A percentile compares a stretch with the other conserved stretches of the same genome.
phyloP scores from a whole-genome alignment of 1,140 invertebrate genomes.

The Coptotermes formosanus region DNA sequence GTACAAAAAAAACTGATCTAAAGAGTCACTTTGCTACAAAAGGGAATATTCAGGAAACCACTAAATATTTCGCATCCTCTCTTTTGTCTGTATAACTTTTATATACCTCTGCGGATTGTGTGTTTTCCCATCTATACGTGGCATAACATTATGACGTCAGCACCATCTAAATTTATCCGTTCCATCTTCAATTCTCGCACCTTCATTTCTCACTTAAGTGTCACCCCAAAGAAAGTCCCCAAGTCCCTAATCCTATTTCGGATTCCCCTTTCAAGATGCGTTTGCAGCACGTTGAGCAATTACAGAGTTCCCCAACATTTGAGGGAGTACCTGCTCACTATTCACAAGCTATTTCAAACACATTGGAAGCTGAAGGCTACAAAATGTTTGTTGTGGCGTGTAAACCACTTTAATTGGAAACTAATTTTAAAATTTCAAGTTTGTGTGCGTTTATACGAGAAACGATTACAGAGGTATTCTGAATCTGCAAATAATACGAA shows the following conservation, averaged over 20 bases:
- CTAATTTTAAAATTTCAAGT: no score
- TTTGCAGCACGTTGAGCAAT: not conserved
- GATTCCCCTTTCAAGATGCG: not conserved
- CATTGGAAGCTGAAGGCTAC: not conserved
- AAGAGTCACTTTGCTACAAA: no score
- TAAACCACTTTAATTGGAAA: not conserved
- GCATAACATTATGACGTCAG: not conserved
- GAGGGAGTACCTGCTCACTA: not conserved
- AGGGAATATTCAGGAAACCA: no score
- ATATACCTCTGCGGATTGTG: not conserved
- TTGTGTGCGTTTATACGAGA: no score
- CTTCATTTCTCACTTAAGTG: not conserved
- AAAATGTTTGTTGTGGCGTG: not conserved
- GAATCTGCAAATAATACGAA: not conserved
- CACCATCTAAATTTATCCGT: not conserved
- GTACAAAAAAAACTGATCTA: no score
- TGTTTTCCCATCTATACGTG: not conserved
- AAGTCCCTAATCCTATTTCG: not conserved
- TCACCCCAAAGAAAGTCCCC: slow-evolving; percentile 3
- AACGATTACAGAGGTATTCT: not conserved
- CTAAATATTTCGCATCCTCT: no score
- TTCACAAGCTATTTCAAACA: not conserved
- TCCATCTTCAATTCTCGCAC: not conserved
- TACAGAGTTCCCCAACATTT: not conserved
- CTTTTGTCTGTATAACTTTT: not conserved